Evolutionary conservation across 2,797 vertebrate species (phyloP).

Genomic region (Myoxocephalus aenaeus): DNA sequence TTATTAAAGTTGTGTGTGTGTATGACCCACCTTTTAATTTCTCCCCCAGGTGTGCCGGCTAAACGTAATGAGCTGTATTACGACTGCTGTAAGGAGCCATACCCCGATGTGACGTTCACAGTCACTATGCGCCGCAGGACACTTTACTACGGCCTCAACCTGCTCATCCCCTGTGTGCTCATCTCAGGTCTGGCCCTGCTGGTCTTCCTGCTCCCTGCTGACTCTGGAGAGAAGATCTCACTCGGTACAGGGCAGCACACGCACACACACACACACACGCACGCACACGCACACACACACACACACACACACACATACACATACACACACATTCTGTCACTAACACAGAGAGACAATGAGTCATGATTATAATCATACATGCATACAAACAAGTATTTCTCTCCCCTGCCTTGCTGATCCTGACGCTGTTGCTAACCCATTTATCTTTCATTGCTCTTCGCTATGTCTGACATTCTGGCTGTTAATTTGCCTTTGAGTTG

Average conservation of each 20-base stretch:
- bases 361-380: conserved; percentile 36
- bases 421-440: conserved; percentile 16
- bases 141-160: conserved; percentile 92
- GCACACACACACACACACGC: conserved; percentile 8
- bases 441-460: conserved; percentile 51
- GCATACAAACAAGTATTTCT: conserved; percentile 15
- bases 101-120: conserved; percentile 93
- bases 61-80: conserved; percentile 93
- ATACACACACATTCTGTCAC: conserved; percentile 1
- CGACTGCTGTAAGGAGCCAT: conserved; percentile 94
- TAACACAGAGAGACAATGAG: conserved; percentile 31
- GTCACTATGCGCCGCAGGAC: conserved; percentile 92
- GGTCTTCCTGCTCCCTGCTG: conserved; percentile 93
- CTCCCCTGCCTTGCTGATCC: neutral
- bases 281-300: neutral
- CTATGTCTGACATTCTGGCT: conserved; percentile 63
- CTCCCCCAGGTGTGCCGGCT: conserved; percentile 87
- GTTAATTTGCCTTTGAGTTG: conserved; percentile 40
- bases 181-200: conserved; percentile 92
- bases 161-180: conserved; percentile 92
- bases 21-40: conserved; percentile 6
- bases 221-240: conserved; percentile 95
- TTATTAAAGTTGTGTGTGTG: neutral
- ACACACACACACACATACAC: conserved; percentile 13
- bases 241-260: conserved; percentile 80